Percentiles rank a stretch among this genome's conserved stretches.
Evolutionary conservation across 2,113 vertebrate species (phyloP).

Genomic region (Strix uralensis): DNA sequence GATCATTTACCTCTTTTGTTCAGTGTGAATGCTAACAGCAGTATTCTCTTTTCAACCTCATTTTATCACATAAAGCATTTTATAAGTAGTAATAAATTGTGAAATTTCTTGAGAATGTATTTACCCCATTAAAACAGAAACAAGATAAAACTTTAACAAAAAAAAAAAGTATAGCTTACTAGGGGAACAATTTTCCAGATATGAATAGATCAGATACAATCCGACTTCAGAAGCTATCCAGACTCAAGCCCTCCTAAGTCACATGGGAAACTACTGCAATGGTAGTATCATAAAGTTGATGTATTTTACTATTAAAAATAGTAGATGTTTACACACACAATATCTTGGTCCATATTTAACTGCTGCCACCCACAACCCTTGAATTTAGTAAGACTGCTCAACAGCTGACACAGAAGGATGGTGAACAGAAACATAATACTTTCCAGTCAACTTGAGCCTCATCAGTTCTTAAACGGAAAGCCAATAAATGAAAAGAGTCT

Average conservation of each 20-base stretch:
- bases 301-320: neutral
- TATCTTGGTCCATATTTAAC: neutral
- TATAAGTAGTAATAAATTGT: neutral
- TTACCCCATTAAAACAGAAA: neutral
- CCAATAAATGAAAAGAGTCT: neutral
- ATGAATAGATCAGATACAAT: fast-evolving
- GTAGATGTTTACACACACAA: neutral
- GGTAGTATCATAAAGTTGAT: neutral
- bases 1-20: neutral
- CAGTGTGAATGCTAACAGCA: neutral
- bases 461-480: neutral
- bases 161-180: neutral
- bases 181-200: neutral
- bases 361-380: neutral
- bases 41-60: neutral
- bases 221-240: neutral
- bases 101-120: neutral
- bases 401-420: neutral
- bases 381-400: neutral
- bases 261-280: neutral
- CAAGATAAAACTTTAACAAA: neutral
- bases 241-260: neutral
- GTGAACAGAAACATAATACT: neutral
- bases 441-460: neutral
- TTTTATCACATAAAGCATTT: neutral